phyloP scores from a whole-genome alignment of 2,113 vertebrate genomes.

The Erinaceus europaeus region DNA sequence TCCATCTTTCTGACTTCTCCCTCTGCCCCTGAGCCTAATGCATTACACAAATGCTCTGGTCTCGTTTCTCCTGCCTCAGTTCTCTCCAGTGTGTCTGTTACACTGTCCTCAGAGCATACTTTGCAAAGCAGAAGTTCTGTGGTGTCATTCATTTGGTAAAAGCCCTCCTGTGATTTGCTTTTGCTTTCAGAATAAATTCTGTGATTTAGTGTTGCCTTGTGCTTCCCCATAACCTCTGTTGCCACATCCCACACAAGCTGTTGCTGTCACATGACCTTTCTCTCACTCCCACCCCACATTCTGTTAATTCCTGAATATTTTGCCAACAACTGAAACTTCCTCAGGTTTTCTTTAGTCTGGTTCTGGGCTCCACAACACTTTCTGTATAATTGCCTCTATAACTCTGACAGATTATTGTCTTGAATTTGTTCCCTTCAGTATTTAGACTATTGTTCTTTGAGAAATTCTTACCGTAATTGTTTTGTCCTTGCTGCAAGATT shows the following conservation, averaged over 20 bases:
- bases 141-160: background rate
- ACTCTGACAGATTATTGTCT: background rate
- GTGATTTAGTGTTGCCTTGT: background rate
- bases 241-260: background rate
- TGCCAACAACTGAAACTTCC: background rate
- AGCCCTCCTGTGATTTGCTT: background rate
- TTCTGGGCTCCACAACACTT: background rate
- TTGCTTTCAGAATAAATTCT: background rate
- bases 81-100: background rate
- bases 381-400: background rate
- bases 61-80: background rate
- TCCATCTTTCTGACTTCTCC: background rate
- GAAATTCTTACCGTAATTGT: background rate
- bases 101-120: background rate
- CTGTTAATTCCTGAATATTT: background rate
- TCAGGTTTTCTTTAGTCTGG: background rate
- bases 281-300: background rate
- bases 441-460: background rate
- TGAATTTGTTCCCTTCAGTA: background rate
- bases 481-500: too few relatives aligned
- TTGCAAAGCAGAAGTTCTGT: background rate
- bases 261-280: background rate
- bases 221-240: background rate
- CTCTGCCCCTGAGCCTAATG: background rate
- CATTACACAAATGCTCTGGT: too few relatives aligned